Evolutionary conservation across 2,113 vertebrate genomes (phyloP).

Genomic region (Echinops telfairi): DNA sequence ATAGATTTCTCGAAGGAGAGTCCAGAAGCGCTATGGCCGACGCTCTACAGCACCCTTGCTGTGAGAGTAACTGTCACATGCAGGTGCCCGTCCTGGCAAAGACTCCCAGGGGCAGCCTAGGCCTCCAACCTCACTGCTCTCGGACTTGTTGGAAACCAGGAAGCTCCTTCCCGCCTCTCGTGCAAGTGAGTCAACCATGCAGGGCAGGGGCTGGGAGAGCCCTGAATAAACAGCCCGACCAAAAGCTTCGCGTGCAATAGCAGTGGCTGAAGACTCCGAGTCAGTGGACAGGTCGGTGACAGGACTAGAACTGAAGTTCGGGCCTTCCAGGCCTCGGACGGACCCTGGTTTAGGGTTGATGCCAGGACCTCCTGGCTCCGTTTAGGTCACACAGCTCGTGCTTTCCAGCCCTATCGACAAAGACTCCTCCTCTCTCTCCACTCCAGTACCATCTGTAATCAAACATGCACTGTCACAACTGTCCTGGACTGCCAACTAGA

Average conservation of each 20-base stretch:
- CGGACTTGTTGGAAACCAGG: not conserved
- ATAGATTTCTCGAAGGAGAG: not conserved
- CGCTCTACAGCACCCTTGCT: accelerated
- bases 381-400: too few species aligned
- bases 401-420: not conserved
- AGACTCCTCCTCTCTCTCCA: not conserved
- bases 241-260: too few species aligned
- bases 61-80: not conserved
- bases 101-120: not conserved
- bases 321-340: not conserved
- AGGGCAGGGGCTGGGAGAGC: too few species aligned
- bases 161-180: not conserved
- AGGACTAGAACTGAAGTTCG: too few species aligned
- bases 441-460: not conserved
- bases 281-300: not conserved
- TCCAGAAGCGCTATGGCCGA: not conserved
- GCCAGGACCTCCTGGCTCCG: not conserved
- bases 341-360: not conserved
- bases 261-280: too few species aligned
- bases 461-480: not conserved
- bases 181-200: not conserved
- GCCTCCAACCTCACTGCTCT: not conserved
- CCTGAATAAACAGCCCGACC: too few species aligned
- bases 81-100: accelerated
- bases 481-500: not conserved